Evolutionary conservation across 1,140 invertebrate species (phyloP), one percentile per base, ranked within the genome.

Genomic region (Macrotrachela quadricornifera): DNA sequence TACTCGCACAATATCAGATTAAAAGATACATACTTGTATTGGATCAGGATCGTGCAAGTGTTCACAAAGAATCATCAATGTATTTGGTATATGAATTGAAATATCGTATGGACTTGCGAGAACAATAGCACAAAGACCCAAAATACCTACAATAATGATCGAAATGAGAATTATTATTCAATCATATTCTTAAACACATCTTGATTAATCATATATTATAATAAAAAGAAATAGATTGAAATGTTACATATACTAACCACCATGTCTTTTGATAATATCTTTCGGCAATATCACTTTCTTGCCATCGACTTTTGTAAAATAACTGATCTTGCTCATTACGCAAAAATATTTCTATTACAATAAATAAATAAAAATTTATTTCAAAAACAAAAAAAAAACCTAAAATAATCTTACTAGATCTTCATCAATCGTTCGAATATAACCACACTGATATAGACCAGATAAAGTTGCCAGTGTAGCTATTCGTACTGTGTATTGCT

Each of bases 61-160:
- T 17, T 74, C 69, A 54, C 79, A 79, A 11, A 95, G 71, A 55
- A 80, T 73, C 58, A 81, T 78, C 56, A 95, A 77, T 47, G 91
- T 76, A 36, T 79, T 75, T 14, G 87, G 86, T 54, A 94, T 70
- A 62, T 78, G 79, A 38, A 80, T 74, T 3, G 85, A 85, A 40
- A 94, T 77, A 62, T 86, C 81, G 63, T 94, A 92, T 0, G 88
- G 88, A 68, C 80, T 78, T 10, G 86, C 83, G 57, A 77, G 77
- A 13, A 94, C 77, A 65, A 85, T 86, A 1, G 84, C 79, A 66
- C 85, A 85, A 30, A 94, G 67, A 12, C 86, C 86, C 4, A 92
- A 73, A 38, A 92, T 78, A 36, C 83, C 85, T 42, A 79, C 78
- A 11, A 61, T 57, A 16, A 61, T 46, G 8, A 51, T 43, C 43